Conservation (phyloP, 2,888 invertebrate species). For the Xanthia togata region DNA sequence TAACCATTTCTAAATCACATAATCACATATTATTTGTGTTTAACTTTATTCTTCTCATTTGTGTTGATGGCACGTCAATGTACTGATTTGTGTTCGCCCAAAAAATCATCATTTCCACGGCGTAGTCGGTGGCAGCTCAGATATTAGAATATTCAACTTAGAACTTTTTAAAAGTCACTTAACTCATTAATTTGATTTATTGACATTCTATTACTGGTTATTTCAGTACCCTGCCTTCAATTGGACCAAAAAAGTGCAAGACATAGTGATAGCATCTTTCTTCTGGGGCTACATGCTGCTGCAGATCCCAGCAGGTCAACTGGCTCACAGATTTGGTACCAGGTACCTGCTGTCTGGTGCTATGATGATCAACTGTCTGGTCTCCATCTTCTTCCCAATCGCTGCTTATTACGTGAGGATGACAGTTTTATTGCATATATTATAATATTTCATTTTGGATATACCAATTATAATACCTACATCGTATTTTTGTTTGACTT, state of each 20-base stretch:
- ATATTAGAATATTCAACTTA: no score
- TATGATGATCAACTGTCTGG: conserved; percentile 90
- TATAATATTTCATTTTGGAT: neutral
- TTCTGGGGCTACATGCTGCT: conserved; percentile 93
- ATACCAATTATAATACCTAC: neutral
- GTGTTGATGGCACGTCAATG: no score
- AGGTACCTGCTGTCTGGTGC: conserved; percentile 91
- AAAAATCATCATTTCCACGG: no score
- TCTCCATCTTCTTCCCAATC: conserved; percentile 92
- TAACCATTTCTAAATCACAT: neutral
- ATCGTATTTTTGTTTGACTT: neutral
- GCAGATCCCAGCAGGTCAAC: conserved; percentile 92
- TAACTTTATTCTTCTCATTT: neutral
- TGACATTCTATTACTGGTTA: neutral
- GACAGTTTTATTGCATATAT: conserved; percentile 57
- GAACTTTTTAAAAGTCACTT: no score
- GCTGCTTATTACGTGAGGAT: conserved; percentile 89
- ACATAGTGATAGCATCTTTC: conserved; percentile 88
- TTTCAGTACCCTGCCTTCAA: conserved; percentile 84
- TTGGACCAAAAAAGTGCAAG: conserved; percentile 90
- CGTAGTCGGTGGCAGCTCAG: no score
- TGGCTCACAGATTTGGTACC: conserved; percentile 93
- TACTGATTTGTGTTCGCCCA: no score
- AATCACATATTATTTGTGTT: neutral
- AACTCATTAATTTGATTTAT: neutral